Percentiles rank a stretch among this genome's conserved stretches.
These are phyloP conservation scores for Oenanthe melanoleuca DNA, from an alignment of 2,113 vertebrate genomes.

Conservation along the genomic window DNA sequence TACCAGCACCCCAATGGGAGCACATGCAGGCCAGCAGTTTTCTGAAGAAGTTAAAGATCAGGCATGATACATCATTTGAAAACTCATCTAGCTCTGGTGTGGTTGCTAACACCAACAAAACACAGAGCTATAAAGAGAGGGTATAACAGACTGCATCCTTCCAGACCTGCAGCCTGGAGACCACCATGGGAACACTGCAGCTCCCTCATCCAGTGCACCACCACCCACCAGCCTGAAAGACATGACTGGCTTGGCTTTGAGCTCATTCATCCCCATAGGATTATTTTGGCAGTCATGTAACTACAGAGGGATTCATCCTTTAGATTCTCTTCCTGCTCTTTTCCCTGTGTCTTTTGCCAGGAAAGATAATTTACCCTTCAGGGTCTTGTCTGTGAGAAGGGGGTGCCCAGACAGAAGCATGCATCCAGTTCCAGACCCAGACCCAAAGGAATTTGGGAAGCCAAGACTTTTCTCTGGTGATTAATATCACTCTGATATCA, in stretches of 20 bases:
- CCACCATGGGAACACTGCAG: neutral
- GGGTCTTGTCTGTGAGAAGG: neutral
- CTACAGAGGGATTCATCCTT: neutral
- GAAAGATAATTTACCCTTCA: slow-evolving; percentile 1
- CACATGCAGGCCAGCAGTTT: neutral
- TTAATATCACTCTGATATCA: neutral
- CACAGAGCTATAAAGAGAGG: neutral
- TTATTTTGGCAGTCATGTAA: neutral
- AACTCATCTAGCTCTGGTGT: neutral
- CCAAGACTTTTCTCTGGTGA: neutral
- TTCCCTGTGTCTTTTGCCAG: neutral
- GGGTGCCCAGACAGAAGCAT: neutral
- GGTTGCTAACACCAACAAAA: slow-evolving; percentile 23
- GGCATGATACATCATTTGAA: neutral
- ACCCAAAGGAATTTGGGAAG: neutral
- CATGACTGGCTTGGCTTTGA: neutral
- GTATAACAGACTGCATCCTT: neutral
- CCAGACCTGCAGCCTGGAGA: neutral
- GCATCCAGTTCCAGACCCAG: neutral
- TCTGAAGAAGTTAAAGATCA: neutral
- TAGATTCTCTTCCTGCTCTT: neutral
- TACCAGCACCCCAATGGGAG: neutral
- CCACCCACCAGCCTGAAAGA: neutral
- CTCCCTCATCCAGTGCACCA: neutral
- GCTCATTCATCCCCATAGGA: neutral